Conservation (phyloP, 2,113 vertebrate species). For the Dromiciops gliroides region DNA sequence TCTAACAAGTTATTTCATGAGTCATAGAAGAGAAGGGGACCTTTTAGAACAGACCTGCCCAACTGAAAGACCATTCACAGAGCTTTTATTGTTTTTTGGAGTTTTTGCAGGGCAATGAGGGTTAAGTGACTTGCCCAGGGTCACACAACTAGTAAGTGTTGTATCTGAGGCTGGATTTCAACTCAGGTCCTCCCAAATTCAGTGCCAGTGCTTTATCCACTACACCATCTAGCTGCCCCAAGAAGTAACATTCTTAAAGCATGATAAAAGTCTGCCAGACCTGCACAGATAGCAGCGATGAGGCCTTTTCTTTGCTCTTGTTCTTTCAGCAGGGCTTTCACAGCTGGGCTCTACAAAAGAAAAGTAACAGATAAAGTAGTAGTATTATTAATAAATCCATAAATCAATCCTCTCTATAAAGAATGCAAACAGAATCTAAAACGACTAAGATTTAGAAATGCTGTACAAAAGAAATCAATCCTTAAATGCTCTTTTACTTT, state of each 20-base stretch:
- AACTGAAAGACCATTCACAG: fast-evolving
- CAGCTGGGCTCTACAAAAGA: slow-evolving; percentile 89
- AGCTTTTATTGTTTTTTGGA: no score
- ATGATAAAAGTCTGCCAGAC: slow-evolving; percentile 74
- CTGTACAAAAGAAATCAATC: background rate
- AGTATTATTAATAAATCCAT: fast-evolving
- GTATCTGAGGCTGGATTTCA: no score
- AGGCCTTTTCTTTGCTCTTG: slow-evolving; percentile 94
- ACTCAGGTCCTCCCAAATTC: no score
- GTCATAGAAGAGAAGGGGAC: background rate
- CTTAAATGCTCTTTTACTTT: background rate
- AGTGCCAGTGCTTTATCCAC: no score
- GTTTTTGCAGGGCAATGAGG: no score
- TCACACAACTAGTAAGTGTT: no score
- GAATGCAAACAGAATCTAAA: background rate
- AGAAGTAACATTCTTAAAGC: background rate
- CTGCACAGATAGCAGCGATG: slow-evolving; percentile 99
- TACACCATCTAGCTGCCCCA: no score
- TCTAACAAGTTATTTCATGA: background rate
- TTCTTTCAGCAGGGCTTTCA: slow-evolving; percentile 94
- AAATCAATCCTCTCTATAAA: background rate
- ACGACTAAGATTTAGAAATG: background rate
- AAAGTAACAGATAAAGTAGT: background rate
- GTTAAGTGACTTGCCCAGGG: no score
- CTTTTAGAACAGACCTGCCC: fast-evolving